A percentile compares a stretch with the other conserved stretches of the same genome.
phyloP scores from a whole-genome alignment of 2,797 vertebrate genomes.

The Spondyliosoma cantharus region DNA sequence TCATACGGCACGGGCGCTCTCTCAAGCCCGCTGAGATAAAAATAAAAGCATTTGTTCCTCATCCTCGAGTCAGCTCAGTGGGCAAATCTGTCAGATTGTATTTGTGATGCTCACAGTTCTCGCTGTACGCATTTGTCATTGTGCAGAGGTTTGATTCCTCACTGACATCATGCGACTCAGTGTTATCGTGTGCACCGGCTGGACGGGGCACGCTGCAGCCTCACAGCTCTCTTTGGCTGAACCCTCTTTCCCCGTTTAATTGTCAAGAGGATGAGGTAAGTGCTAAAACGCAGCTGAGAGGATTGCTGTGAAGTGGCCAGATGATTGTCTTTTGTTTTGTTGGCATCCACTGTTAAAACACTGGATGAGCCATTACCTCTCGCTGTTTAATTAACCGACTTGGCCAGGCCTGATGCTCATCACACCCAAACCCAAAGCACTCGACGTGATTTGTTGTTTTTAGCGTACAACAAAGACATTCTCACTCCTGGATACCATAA shows the following conservation, averaged over 20 bases:
- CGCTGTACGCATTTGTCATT: constrained; percentile 74
- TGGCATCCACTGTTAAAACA: constrained; percentile 63
- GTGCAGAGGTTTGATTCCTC: constrained; percentile 75
- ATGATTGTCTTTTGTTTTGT: constrained; percentile 63
- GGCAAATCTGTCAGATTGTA: constrained; percentile 79
- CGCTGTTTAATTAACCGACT: constrained; percentile 48
- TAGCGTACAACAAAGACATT: constrained; percentile 12
- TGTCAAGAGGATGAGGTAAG: constrained; percentile 74
- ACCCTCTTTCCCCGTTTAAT: constrained; percentile 56
- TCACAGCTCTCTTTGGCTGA: constrained; percentile 56
- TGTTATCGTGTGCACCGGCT: constrained; percentile 47
- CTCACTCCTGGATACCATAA: constrained; percentile 35
- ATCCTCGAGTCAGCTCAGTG: constrained; percentile 73
- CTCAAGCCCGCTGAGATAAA: constrained; percentile 63
- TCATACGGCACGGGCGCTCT: constrained; percentile 44
- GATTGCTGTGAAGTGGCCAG: constrained; percentile 44
- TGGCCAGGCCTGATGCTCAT: constrained; percentile 15
- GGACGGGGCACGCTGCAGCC: constrained; percentile 54
- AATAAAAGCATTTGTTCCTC: constrained; percentile 73
- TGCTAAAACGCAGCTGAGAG: constrained; percentile 64
- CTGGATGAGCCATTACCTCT: constrained; percentile 33
- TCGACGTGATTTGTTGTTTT: constrained; percentile 25
- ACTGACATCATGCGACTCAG: constrained; percentile 67
- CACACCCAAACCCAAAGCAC: constrained; percentile 12
- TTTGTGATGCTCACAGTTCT: constrained; percentile 73